phyloP scores from a whole-genome alignment of 2,888 invertebrate genomes.

The Drosophila greeni region DNA sequence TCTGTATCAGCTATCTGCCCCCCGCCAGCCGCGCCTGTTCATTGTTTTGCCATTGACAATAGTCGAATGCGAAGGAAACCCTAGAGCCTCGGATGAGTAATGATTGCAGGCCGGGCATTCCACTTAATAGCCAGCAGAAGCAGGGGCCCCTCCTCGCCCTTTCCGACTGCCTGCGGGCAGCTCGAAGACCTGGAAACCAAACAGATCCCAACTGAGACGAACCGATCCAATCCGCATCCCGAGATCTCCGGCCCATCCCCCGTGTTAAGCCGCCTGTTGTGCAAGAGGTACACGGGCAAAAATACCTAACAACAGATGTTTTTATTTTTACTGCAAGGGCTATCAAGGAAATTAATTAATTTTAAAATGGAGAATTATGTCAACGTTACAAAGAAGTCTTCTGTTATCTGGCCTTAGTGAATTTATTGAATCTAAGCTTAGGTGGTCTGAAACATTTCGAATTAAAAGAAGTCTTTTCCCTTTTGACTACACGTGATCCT shows the following conservation, averaged over 20 bases:
- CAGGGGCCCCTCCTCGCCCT: conserved; percentile 15
- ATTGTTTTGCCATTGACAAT: conserved; percentile 67
- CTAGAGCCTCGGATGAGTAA: conserved; percentile 64
- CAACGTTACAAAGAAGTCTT: background rate
- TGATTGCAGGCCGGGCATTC: conserved; percentile 64
- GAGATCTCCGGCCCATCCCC: conserved; percentile 18
- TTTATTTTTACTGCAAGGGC: background rate
- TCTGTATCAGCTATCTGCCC: conserved; percentile 37
- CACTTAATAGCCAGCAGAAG: conserved; percentile 55
- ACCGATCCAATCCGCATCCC: conserved; percentile 57
- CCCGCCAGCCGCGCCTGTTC: conserved; percentile 43
- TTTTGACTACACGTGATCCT: background rate
- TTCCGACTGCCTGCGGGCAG: conserved; percentile 52
- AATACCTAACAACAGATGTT: background rate
- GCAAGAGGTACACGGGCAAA: conserved; percentile 15
- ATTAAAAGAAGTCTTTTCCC: background rate
- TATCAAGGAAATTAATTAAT: background rate
- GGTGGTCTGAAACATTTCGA: background rate
- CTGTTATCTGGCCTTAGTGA: too few species aligned
- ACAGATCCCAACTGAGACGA: conserved; percentile 48
- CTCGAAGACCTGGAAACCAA: conserved; percentile 45
- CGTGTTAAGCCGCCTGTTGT: conserved; percentile 40
- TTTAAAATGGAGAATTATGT: background rate
- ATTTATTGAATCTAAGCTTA: background rate
- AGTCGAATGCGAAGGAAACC: conserved; percentile 41